Evolutionary conservation across 2,888 invertebrate genomes (phyloP).

Genomic region (Sinodicranocentrus sp.): DNA sequence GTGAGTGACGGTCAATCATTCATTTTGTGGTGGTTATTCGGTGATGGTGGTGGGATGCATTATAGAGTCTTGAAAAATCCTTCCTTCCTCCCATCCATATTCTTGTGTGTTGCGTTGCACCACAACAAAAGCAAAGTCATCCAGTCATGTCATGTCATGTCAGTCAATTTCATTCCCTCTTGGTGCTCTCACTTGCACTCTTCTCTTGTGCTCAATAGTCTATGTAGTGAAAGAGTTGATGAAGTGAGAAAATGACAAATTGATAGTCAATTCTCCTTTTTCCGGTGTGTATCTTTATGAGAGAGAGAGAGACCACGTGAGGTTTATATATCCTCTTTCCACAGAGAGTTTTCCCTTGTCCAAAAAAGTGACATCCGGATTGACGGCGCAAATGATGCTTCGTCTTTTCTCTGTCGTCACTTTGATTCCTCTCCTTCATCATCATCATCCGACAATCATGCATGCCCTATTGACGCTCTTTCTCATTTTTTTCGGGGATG

Average conservation of each 20-base stretch:
- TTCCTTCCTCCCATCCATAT: constrained; percentile 20
- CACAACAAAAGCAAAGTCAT: constrained; percentile 63
- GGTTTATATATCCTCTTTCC: background rate
- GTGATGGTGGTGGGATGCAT: no score
- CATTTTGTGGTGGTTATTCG: constrained; percentile 35
- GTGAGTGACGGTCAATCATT: constrained; percentile 66
- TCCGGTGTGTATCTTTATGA: background rate
- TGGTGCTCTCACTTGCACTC: constrained; percentile 4
- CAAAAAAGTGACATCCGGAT: constrained; percentile 65
- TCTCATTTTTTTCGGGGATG: constrained; percentile 8
- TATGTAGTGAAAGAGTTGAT: constrained; percentile 62
- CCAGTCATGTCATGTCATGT: constrained; percentile 68
- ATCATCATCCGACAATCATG: constrained; percentile 38
- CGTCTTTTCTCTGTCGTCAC: constrained; percentile 46
- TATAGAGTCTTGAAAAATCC: constrained; percentile 7
- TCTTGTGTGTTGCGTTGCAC: background rate
- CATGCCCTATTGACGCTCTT: constrained; percentile 3
- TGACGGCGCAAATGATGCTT: constrained; percentile 66
- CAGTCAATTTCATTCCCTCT: constrained; percentile 51
- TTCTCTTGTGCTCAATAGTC: no score
- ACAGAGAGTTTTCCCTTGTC: constrained; percentile 3
- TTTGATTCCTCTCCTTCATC: constrained; percentile 58
- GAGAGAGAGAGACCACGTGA: background rate
- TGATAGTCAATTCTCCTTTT: constrained; percentile 71
- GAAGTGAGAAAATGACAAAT: constrained; percentile 74